A percentile compares a stretch with the other conserved stretches of the same genome.
These are phyloP conservation scores for Hydrozoanthus gracilis DNA, from an alignment of 92 coral and sea anemone species.

Conservation along the genomic window DNA sequence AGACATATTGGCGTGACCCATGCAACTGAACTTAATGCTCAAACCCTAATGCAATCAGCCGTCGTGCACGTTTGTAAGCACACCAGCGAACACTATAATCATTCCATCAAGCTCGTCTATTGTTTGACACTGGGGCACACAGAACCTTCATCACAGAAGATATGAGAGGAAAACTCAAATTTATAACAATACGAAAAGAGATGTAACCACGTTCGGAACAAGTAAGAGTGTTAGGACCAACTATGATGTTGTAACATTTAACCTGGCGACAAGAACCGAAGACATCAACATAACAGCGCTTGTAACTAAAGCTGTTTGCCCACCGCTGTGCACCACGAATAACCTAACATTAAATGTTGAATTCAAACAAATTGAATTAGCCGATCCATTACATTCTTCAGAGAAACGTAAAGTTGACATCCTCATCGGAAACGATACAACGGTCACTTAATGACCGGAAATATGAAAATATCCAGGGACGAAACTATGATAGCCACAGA, in stretches of 20 bases:
- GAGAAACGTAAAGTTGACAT: constrained; percentile 20
- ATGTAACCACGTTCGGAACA: constrained; percentile 34
- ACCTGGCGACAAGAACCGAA: constrained; percentile 11
- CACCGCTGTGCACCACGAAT: constrained; percentile 21
- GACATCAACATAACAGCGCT: constrained; percentile 25
- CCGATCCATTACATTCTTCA: constrained; percentile 3
- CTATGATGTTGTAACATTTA: constrained; percentile 28
- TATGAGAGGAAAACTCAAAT: constrained; percentile 8
- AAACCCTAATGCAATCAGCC: constrained; percentile 65
- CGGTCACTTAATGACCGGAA: constrained; percentile 7
- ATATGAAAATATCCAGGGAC: neutral
- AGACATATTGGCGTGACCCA: constrained; percentile 55
- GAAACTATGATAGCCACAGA: neutral
- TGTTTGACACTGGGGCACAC: constrained; percentile 16
- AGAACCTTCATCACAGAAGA: constrained; percentile 27
- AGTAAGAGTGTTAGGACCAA: constrained; percentile 8
- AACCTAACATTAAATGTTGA: constrained; percentile 17
- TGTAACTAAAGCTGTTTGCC: constrained; percentile 12
- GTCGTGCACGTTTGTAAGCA: constrained; percentile 43
- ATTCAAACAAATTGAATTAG: constrained; percentile 23
- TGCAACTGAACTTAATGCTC: constrained; percentile 14
- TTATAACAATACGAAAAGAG: constrained; percentile 23
- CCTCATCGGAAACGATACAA: constrained; percentile 57
- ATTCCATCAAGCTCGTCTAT: neutral
- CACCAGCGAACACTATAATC: neutral